phyloP scores from a whole-genome alignment of 2,888 invertebrate species.

The Zaprionus bogoriensis region DNA sequence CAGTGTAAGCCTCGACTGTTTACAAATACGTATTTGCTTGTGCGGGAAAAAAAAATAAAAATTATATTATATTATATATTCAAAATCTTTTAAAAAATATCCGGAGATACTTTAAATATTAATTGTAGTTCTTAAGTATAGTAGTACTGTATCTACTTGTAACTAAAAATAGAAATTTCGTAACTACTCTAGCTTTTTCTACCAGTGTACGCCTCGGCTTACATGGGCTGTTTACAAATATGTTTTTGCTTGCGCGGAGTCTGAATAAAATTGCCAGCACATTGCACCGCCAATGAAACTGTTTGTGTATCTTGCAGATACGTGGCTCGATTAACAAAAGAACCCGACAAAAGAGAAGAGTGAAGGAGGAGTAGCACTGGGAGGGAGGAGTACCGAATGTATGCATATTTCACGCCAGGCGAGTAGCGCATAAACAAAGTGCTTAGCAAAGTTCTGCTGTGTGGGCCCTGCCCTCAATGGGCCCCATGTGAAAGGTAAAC shows the following conservation, averaged over 20 bases:
- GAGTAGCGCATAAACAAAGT: conserved; percentile 35
- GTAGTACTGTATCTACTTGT: no score
- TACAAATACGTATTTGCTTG: conserved; percentile 23
- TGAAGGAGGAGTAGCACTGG: not conserved
- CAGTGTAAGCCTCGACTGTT: conserved; percentile 21
- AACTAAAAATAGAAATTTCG: no score
- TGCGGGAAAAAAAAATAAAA: no score
- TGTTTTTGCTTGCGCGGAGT: conserved; percentile 22
- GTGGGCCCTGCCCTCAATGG: conserved; percentile 36
- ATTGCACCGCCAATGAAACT: conserved; percentile 10
- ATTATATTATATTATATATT: no score
- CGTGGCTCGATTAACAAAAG: conserved; percentile 11
- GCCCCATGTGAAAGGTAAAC: conserved; percentile 64
- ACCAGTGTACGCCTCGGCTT: conserved; percentile 20
- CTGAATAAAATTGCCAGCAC: conserved; percentile 25
- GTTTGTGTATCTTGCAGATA: conserved; percentile 28
- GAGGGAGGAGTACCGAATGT: not conserved
- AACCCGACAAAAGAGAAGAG: conserved; percentile 11
- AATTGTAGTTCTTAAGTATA: no score
- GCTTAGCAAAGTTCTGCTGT: conserved; percentile 12
- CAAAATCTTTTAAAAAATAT: no score
- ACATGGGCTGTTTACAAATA: conserved; percentile 3
- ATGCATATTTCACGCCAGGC: conserved; percentile 9
- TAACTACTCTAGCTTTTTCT: no score
- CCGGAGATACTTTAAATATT: no score